These are phyloP conservation scores for Tragelaphus scriptus DNA, from an alignment of 2,113 vertebrate species.

Conservation along the genomic window DNA sequence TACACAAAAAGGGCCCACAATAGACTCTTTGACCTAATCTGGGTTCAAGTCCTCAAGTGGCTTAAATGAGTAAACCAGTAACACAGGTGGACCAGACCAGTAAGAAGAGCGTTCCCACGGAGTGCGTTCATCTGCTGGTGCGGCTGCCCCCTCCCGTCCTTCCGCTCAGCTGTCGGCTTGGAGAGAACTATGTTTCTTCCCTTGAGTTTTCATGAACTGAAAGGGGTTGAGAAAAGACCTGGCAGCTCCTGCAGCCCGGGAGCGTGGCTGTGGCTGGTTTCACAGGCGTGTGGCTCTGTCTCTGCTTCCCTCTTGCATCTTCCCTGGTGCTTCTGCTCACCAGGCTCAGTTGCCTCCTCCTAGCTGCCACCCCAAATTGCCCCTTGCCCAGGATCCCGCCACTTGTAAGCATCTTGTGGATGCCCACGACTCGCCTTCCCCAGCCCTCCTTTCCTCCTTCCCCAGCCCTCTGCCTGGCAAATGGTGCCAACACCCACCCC, in stretches of 20 bases:
- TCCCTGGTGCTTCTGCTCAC: not conserved
- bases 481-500: fast-evolving
- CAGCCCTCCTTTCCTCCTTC: not conserved
- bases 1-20: not conserved
- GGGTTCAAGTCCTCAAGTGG: not conserved
- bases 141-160: fast-evolving
- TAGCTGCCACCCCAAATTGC: fast-evolving
- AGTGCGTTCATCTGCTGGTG: not conserved
- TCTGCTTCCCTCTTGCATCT: not conserved
- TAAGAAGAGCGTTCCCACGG: not conserved
- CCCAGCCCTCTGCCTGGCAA: not conserved
- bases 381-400: fast-evolving
- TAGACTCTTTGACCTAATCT: not conserved
- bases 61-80: not conserved
- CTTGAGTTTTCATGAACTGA: not conserved
- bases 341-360: not conserved
- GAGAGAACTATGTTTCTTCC: not conserved
- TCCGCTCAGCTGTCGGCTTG: too few species aligned
- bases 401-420: too few species aligned
- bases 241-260: fast-evolving
- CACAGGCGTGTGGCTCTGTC: fast-evolving
- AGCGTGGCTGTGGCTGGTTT: not conserved
- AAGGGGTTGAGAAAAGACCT: not conserved
- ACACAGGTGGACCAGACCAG: fast-evolving
- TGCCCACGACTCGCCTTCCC: not conserved